Percentiles rank a stretch among this genome's conserved stretches.
These are phyloP conservation scores for Syndactyla subalaris DNA, from an alignment of 2,797 vertebrate genomes.

Conservation along the genomic window DNA sequence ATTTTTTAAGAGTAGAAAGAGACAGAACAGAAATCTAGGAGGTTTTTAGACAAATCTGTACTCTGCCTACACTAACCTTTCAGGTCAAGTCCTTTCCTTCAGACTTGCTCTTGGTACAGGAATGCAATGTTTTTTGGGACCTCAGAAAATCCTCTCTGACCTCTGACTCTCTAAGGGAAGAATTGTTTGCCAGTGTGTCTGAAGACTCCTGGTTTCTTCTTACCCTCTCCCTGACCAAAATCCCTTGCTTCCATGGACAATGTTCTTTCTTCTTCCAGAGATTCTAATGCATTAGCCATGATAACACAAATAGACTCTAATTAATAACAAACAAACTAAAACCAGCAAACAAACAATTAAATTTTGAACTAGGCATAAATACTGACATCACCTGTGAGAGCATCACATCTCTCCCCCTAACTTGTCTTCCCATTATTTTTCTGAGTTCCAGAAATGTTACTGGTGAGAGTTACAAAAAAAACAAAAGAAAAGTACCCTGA, in stretches of 20 bases:
- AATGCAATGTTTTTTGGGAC: fast-evolving
- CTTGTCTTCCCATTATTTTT: not conserved
- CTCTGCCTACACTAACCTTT: not conserved
- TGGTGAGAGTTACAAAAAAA: not conserved
- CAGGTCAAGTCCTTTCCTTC: not conserved
- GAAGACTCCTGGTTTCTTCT: not conserved
- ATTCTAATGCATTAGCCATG: not conserved
- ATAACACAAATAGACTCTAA: not conserved
- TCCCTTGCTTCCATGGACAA: not conserved
- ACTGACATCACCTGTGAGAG: not conserved
- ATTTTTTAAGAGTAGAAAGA: not conserved
- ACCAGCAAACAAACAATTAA: not conserved
- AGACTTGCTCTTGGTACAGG: not conserved
- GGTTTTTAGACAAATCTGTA: not conserved
- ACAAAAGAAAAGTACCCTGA: fast-evolving
- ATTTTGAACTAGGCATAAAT: not conserved
- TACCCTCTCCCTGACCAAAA: not conserved
- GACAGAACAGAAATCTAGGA: not conserved
- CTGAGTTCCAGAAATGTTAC: not conserved
- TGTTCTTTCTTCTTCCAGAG: not conserved
- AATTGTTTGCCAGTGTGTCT: not conserved
- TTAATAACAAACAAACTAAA: not conserved
- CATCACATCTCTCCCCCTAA: not conserved
- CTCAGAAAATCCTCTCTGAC: not conserved
- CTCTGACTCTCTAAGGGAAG: not conserved